Conservation (phyloP, 2,888 invertebrate genomes). For the Lissonota sp. region DNA sequence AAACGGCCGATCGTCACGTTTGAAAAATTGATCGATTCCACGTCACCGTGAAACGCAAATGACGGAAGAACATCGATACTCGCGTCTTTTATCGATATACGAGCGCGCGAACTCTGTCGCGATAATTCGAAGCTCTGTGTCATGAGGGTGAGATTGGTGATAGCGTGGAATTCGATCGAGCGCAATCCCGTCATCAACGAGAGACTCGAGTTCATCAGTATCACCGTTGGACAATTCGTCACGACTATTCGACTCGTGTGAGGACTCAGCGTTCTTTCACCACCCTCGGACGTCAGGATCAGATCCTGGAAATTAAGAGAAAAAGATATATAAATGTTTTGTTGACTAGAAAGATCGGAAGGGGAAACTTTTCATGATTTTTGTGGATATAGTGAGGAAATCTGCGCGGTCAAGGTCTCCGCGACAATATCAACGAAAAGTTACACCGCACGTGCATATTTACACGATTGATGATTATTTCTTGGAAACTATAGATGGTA, state of each 20-base stretch:
- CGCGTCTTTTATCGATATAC: constrained; percentile 83
- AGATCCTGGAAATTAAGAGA: constrained; percentile 85
- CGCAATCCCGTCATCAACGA: constrained; percentile 87
- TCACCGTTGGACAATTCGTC: constrained; percentile 86
- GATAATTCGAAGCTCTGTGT: constrained; percentile 79
- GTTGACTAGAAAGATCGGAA: neutral
- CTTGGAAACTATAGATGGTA: neutral
- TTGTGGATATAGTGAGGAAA: too few species aligned
- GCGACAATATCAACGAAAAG: too few species aligned
- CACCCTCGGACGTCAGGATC: constrained; percentile 86
- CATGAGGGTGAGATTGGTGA: constrained; percentile 87
- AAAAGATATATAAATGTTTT: neutral
- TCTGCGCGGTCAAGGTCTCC: too few species aligned
- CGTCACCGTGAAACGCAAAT: constrained; percentile 89
- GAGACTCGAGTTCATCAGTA: constrained; percentile 83
- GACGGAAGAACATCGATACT: constrained; percentile 84
- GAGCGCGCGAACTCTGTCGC: constrained; percentile 71
- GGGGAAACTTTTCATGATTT: neutral
- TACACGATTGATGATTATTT: too few species aligned
- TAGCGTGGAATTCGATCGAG: constrained; percentile 87
- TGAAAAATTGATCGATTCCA: constrained; percentile 88
- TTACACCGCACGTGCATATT: too few species aligned
- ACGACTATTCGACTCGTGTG: constrained; percentile 87
- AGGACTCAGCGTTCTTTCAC: constrained; percentile 84
- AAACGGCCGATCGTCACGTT: constrained; percentile 87